A percentile compares a stretch with the other conserved stretches of the same genome.
These are phyloP conservation scores for Halesus radiatus DNA, from an alignment of 1,140 invertebrate species.

Conservation along the genomic window DNA sequence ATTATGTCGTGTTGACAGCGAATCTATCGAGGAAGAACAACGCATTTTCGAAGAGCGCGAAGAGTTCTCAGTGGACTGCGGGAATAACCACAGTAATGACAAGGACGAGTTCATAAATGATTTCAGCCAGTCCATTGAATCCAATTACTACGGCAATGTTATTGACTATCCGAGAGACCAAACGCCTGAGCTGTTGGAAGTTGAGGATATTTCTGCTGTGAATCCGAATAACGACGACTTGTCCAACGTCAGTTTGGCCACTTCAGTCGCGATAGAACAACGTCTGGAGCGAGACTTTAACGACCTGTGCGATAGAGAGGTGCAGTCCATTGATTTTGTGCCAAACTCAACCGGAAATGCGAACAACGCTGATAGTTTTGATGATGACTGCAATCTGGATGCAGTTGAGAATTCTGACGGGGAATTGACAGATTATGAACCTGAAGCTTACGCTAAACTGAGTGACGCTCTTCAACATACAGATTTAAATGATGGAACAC, in stretches of 20 bases:
- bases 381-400: no score
- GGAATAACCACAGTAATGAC: background rate
- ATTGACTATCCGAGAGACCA: no score
- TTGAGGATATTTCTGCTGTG: background rate
- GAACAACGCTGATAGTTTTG: no score
- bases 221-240: background rate
- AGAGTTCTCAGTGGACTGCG: background rate
- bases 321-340: slow-evolving; percentile 8
- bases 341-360: background rate
- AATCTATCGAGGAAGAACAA: background rate
- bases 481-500: background rate
- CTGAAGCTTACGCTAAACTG: no score
- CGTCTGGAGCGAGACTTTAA: background rate
- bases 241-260: background rate
- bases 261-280: background rate
- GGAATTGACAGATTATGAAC: no score
- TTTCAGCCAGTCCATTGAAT: no score
- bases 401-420: no score
- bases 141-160: no score
- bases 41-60: background rate
- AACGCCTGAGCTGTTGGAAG: no score
- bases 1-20: background rate
- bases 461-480: background rate
- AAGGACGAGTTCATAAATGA: background rate
- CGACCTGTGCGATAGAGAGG: slow-evolving; percentile 3